Percentiles rank a stretch among this genome's conserved stretches.
Evolutionary conservation across 2,113 vertebrate genomes (phyloP).

Genomic region (Gasterosteus nipponicus): DNA sequence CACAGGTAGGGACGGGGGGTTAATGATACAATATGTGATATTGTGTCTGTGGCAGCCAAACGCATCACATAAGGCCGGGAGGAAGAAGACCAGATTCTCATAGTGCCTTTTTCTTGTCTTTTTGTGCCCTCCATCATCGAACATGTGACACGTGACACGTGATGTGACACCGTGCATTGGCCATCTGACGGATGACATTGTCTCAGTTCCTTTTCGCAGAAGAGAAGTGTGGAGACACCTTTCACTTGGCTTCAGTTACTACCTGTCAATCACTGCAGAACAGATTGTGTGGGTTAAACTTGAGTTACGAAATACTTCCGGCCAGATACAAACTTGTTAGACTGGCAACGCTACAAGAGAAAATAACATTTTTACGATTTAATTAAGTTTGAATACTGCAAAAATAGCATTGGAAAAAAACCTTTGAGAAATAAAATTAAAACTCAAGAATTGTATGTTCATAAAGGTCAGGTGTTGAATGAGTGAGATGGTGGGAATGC

Average conservation of each 20-base stretch:
- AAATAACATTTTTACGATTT: neutral
- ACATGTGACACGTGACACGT: neutral
- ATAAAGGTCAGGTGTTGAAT: constrained; percentile 14
- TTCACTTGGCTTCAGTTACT: constrained; percentile 1
- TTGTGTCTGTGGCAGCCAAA: constrained; percentile 15
- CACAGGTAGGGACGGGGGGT: constrained; percentile 7
- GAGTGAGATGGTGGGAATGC: constrained; percentile 13
- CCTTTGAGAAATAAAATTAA: neutral
- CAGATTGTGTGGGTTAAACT: constrained; percentile 17
- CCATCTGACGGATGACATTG: constrained; percentile 17
- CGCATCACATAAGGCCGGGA: neutral
- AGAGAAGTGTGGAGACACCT: constrained; percentile 8
- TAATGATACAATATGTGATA: constrained; percentile 16
- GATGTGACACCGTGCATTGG: constrained; percentile 5
- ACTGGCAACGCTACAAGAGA: too few relatives aligned
- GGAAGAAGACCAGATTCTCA: neutral
- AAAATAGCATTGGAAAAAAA: neutral
- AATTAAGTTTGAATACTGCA: neutral
- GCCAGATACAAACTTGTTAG: neutral
- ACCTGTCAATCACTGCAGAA: neutral
- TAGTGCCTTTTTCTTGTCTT: constrained; percentile 10
- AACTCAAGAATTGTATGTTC: neutral
- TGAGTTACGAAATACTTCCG: constrained; percentile 3
- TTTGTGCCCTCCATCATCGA: neutral
- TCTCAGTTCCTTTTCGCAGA: constrained; percentile 7